These are phyloP conservation scores for Heliconius charithonia DNA, from an alignment of 2,888 invertebrate genomes.

Conservation along the genomic window DNA sequence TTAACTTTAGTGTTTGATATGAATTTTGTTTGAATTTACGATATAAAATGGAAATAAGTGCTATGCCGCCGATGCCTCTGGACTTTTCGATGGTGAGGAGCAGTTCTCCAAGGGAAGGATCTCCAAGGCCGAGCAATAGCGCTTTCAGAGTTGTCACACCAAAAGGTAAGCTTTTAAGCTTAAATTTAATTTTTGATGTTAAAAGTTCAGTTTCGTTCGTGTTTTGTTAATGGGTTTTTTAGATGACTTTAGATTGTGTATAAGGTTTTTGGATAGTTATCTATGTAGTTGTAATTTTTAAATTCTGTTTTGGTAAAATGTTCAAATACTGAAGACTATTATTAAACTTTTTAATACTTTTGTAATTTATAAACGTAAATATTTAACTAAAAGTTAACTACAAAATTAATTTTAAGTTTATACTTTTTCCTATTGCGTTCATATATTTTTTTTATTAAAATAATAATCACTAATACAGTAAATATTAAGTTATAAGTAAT, in stretches of 20 bases:
- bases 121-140: conserved; percentile 80
- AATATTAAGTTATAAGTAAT: no score
- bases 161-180: conserved; percentile 71
- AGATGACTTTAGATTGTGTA: no score
- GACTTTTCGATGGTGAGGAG: conserved; percentile 86
- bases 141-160: conserved; percentile 88
- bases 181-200: not conserved
- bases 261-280: no score
- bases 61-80: conserved; percentile 85
- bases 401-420: not conserved
- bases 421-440: not conserved
- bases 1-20: conserved; percentile 49
- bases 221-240: not conserved
- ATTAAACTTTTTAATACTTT: not conserved
- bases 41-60: conserved; percentile 83
- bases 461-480: no score
- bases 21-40: conserved; percentile 56
- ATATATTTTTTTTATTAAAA: no score
- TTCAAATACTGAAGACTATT: not conserved
- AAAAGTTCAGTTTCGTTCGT: not conserved
- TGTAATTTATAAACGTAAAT: not conserved
- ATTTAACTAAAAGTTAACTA: not conserved
- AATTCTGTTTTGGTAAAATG: not conserved
- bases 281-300: not conserved
- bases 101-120: conserved; percentile 69